A percentile compares a stretch with the other conserved stretches of the same genome.
phyloP scores from a whole-genome alignment of 2,888 invertebrate species.

The Escarpia spicata region DNA sequence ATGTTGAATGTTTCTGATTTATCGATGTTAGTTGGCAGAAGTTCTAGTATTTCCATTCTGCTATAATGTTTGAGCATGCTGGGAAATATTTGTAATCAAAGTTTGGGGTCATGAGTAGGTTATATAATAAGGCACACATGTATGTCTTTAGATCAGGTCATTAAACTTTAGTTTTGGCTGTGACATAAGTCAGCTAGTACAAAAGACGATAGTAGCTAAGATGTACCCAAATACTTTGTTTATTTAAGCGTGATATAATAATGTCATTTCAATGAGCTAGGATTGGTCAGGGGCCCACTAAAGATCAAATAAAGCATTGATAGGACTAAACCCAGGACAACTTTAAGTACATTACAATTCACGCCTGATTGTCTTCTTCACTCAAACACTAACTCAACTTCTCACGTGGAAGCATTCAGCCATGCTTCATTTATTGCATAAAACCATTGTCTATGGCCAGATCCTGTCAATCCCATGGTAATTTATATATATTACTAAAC shows the following conservation, averaged over 20 bases:
- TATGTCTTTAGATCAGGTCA: too few relatives aligned
- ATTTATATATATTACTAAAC: too few relatives aligned
- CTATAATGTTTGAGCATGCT: too few relatives aligned
- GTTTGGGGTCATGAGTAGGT: too few relatives aligned
- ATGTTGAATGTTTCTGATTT: too few relatives aligned
- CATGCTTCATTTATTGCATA: neutral
- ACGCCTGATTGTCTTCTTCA: neutral
- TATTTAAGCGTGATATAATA: neutral
- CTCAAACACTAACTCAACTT: neutral
- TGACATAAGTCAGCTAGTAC: neutral
- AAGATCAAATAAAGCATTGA: neutral
- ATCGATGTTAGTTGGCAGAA: too few relatives aligned
- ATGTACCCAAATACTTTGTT: neutral
- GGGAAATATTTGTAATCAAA: too few relatives aligned
- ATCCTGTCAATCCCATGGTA: too few relatives aligned
- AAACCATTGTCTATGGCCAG: neutral
- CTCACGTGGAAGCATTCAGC: neutral
- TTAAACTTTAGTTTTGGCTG: neutral
- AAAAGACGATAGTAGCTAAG: neutral
- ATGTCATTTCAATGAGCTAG: neutral
- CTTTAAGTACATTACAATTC: neutral
- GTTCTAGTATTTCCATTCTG: too few relatives aligned
- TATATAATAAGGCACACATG: too few relatives aligned
- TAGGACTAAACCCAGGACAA: neutral
- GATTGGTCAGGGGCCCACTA: neutral